A percentile compares a stretch with the other conserved stretches of the same genome.
These are phyloP conservation scores for Pocillopora grandis DNA, from an alignment of 92 coral and sea anemone genomes.

Conservation along the genomic window DNA sequence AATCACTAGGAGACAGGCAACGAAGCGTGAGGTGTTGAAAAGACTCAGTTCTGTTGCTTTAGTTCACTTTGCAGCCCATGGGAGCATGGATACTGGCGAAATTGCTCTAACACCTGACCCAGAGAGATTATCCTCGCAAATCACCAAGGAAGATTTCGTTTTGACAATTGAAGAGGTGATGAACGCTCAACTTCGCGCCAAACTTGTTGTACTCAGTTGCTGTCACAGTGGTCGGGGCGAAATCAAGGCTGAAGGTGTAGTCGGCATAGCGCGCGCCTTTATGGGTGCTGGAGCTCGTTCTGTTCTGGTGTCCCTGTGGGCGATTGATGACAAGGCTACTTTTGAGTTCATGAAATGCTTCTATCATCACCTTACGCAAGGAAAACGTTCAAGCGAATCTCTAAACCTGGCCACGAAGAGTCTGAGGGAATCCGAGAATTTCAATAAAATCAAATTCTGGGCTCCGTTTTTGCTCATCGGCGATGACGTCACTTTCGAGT, in stretches of 20 bases:
- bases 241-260: neutral
- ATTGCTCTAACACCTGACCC: constrained; percentile 16
- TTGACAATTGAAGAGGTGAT: constrained; percentile 10
- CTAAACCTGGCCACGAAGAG: neutral
- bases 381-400: neutral
- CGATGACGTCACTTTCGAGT: neutral
- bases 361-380: neutral
- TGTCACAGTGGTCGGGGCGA: neutral
- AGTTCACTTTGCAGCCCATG: constrained; percentile 25
- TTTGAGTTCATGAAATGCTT: neutral
- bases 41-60: constrained; percentile 27
- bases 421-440: neutral
- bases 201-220: neutral
- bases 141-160: constrained; percentile 17
- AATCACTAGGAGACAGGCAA: constrained; percentile 25
- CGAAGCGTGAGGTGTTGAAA: constrained; percentile 32
- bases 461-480: neutral
- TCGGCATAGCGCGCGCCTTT: neutral
- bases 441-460: neutral
- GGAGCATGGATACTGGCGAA: constrained; percentile 24
- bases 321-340: neutral
- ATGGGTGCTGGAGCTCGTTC: constrained; percentile 1
- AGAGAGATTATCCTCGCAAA: neutral
- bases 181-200: neutral
- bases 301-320: neutral